These are phyloP conservation scores for Heteractis magnifica DNA, from an alignment of 92 coral and sea anemone genomes.

Conservation along the genomic window DNA sequence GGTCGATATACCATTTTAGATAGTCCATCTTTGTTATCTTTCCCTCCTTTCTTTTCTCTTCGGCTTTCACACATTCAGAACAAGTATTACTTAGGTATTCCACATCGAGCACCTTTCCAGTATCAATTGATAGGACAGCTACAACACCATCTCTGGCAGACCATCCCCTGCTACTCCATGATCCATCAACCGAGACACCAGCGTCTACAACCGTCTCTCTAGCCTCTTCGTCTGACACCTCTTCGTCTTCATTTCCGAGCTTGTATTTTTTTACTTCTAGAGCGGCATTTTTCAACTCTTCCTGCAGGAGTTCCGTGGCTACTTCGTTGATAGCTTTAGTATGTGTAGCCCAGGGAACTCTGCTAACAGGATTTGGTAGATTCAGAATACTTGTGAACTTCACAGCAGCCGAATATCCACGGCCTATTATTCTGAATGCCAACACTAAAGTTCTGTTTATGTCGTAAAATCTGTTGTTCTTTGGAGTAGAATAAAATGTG, in stretches of 20 bases:
- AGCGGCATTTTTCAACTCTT: constrained; percentile 24
- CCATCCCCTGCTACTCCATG: constrained; percentile 45
- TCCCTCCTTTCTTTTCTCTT: constrained; percentile 36
- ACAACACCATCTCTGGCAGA: too few species aligned
- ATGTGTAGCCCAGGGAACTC: constrained; percentile 40
- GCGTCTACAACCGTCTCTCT: constrained; percentile 6
- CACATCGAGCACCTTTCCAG: constrained; percentile 33
- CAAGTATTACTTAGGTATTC: constrained; percentile 34
- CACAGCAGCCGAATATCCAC: constrained; percentile 49
- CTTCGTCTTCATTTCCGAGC: background rate
- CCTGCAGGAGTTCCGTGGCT: constrained; percentile 28
- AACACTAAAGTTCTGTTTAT: constrained; percentile 49
- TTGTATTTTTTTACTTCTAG: background rate
- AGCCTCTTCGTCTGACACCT: background rate
- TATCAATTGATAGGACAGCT: constrained; percentile 24
- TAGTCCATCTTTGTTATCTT: constrained; percentile 28
- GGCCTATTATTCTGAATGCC: constrained; percentile 45
- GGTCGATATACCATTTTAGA: constrained; percentile 41
- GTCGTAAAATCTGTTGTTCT: constrained; percentile 29
- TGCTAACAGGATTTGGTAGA: constrained; percentile 31
- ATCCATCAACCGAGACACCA: constrained; percentile 35
- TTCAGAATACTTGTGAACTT: constrained; percentile 41
- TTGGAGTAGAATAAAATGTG: constrained; percentile 43
- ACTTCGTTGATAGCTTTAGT: constrained; percentile 31
- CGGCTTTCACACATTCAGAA: constrained; percentile 36